phyloP scores from a whole-genome alignment of 1,140 invertebrate genomes.

The Adoxophyes honmai region DNA sequence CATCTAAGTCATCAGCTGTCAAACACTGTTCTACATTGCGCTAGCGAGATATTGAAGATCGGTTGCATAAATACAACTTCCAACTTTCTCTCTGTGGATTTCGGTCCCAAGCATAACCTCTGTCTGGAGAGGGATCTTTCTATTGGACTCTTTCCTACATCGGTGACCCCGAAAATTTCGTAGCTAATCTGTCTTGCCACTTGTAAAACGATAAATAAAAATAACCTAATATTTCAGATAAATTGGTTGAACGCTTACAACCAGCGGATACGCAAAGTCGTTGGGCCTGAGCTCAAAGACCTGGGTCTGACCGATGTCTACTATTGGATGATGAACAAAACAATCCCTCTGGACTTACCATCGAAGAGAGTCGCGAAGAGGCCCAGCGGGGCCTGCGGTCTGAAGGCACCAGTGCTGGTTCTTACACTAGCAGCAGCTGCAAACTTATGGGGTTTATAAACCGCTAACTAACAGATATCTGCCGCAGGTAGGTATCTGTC shows the following conservation, averaged over 20 bases:
- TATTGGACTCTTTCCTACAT: no score
- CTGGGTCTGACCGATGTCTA: conserved; percentile 83
- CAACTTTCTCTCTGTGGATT: no score
- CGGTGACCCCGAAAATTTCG: no score
- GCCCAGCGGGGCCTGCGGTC: conserved; percentile 4
- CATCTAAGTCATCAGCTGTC: no score
- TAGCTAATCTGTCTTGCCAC: no score
- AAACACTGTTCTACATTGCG: no score
- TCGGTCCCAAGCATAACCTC: no score
- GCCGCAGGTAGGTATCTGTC: no score
- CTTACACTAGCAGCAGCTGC: not conserved
- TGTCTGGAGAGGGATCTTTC: no score
- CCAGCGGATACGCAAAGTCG: conserved; percentile 80
- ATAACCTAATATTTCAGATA: conserved; percentile 76
- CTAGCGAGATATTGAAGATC: no score
- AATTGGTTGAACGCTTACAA: conserved; percentile 90
- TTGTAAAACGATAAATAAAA: no score
- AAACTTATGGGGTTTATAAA: not conserved
- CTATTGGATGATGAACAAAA: conserved; percentile 90
- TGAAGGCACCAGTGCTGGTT: not conserved
- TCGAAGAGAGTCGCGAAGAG: conserved; percentile 32
- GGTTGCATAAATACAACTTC: no score
- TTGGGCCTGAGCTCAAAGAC: conserved; percentile 84
- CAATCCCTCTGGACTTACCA: conserved; percentile 77
- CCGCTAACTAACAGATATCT: not conserved